Base-by-base conservation (phyloP, 2,888 invertebrate genomes). In the Trimorus sp. region DNA sequence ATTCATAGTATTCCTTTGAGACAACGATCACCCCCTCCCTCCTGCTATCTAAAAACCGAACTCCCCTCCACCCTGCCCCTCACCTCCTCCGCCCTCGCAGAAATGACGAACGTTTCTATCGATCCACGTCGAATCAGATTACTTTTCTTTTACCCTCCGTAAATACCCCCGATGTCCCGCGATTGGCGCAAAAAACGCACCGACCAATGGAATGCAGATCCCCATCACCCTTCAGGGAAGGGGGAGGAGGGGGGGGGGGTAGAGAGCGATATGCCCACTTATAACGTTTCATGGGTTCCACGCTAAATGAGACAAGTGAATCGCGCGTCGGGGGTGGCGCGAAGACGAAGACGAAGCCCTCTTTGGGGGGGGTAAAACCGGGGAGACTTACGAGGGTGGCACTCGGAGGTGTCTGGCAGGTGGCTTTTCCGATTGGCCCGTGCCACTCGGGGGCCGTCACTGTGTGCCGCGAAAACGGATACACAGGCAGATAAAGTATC, bases 371-470 rank as follows among this genome's bases (percentile, higher is more conserved):
- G 81, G 36, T 68, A 62, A 68, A 68, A 69, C 45, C 75, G 70
- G 70, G 60, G 81, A 75, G 59, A 69, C 69, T 79, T 77, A 60
- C 83, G 78, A 80, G 80, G 83, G 83, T 80, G 77, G 83, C 79
- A 74, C 66, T 70, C 58, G 74, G 69, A 78, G 77, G 83, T 83
- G 83, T 75, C 81, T 78, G 65, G 80, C 83, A 83, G 83, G 83
- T 83, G 79, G 83, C 83, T 83, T 71, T 75, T 70, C 79, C 83
- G 81, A 83, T 81, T 83, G 83, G 83, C 81, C 81, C 83, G 65
- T 81, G 69, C 62, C 76, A 81, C 79, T 83, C 81, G 83, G 81
- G 83, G 83, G 81, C 83, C 83, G 83, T 83, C 83, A 81, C 81
- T 81, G 14, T 75, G 75, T 73, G 68, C 81, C 69, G 69, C 75